A percentile compares a stretch with the other conserved stretches of the same genome.
Conservation (phyloP, 2,888 invertebrate genomes). For the Emmelina monodactyla region DNA sequence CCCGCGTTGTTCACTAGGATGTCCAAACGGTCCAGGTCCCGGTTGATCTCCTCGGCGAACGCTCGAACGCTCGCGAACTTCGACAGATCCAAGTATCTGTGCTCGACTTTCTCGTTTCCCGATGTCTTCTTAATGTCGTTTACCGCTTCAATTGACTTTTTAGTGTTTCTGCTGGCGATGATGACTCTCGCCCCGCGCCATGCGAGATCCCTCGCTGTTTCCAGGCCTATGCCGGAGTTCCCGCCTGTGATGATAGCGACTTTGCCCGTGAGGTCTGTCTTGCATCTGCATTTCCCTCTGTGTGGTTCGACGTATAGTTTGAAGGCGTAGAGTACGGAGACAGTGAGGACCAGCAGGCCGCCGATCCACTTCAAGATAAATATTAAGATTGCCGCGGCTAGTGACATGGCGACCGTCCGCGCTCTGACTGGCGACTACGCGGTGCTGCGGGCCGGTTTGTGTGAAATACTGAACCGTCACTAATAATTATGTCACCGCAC, state of each 20-base stretch:
- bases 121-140: constrained; percentile 74
- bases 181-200: constrained; percentile 70
- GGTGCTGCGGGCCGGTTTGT: no score
- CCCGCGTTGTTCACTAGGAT: constrained; percentile 73
- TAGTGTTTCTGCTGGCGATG: constrained; percentile 80
- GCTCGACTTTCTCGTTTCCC: constrained; percentile 74
- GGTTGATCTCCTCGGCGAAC: constrained; percentile 68
- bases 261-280: constrained; percentile 54
- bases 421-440: background rate
- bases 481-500: no score
- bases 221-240: constrained; percentile 83
- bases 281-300: constrained; percentile 32
- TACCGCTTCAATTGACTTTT: constrained; percentile 73
- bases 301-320: constrained; percentile 22
- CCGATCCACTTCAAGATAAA: constrained; percentile 3
- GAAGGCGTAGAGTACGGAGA: constrained; percentile 12
- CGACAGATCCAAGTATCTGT: constrained; percentile 52
- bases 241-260: constrained; percentile 79
- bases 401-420: background rate
- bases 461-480: no score
- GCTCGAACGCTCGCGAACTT: constrained; percentile 58
- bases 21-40: constrained; percentile 56
- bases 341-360: constrained; percentile 9
- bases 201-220: constrained; percentile 76
- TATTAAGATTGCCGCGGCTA: background rate